Base-by-base conservation (phyloP, 2,888 invertebrate genomes). In the Tanytarsus gracilentus region DNA sequence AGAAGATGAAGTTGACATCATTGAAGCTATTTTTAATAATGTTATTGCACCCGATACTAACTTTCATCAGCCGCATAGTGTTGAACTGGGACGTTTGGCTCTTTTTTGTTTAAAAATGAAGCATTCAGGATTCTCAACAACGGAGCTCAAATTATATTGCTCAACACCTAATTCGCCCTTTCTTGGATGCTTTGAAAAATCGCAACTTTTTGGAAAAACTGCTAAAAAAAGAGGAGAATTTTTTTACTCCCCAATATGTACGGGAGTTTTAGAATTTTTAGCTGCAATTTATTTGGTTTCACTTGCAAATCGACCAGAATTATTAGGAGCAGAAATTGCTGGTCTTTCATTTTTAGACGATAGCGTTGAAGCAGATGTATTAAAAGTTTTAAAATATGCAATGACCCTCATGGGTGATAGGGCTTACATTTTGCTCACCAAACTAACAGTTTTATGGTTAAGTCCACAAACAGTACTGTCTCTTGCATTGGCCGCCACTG, bases 201-300 rank as follows among this genome's bases (percentile, higher is more conserved):
- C 70, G 48, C 64, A 74, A 44, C 70, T 73, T 27, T 72, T 76
- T 49, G 75, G 75, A 1, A 74, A 69, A 61, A 66, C 68, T 2
- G 69, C 75, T 16, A 70, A 73, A 63, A 71, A 74, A 56, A 74
- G 75, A 62, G 68, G 70, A 1, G 76, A 76, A 36, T 66, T 65
- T 62, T 67, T 73, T 21, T 77, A 73, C 66, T 73, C 75, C 9
- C 76, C 78, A 1, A 71, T 78, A 33, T 78, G 78, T 66, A 70
- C 75, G 51, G 74, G 77, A 1, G 73, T 79, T 63, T 74, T 75
- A 14, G 78, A 78, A 64, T 78, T 76, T 65, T 68, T 79, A n/a
- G 76, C 78, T 1, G 78, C 79, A 1, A 77, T 77, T 65, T 79
- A 79, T 66, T 70, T 79, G n/a, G 75, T 77, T 1, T 77, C 78